Evolutionary conservation across 2,888 invertebrate species (phyloP).

Genomic region (Lysandra coridon): DNA sequence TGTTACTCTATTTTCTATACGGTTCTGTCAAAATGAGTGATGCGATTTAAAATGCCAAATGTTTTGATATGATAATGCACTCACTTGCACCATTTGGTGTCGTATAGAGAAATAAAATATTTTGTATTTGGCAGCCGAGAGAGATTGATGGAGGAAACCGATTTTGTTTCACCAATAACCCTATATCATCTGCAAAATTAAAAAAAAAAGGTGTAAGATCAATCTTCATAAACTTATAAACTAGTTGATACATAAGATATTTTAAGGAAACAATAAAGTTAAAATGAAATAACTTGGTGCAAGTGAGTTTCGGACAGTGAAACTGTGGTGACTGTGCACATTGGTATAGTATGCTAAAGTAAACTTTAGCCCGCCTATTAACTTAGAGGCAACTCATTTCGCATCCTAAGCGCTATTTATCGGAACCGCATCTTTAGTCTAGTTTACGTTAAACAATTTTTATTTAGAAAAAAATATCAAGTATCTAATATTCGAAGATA

Average conservation of each 20-base stretch:
- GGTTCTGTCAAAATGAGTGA: slow-evolving; percentile 20
- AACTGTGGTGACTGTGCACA: background rate
- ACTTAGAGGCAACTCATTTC: background rate
- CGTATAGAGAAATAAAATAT: background rate
- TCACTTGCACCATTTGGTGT: slow-evolving; percentile 2
- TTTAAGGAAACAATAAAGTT: no score
- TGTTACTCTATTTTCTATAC: slow-evolving; percentile 16
- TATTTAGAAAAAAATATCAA: slow-evolving; percentile 35
- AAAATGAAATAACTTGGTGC: background rate
- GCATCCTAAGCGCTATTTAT: slow-evolving; percentile 18
- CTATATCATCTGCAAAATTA: no score
- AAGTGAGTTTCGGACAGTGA: background rate
- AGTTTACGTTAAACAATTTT: slow-evolving; percentile 33
- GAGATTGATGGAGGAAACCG: background rate
- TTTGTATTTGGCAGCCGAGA: background rate
- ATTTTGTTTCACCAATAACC: no score
- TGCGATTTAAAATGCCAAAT: slow-evolving; percentile 14
- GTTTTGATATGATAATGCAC: background rate
- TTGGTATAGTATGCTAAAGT: background rate
- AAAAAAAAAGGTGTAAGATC: no score
- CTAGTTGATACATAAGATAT: no score
- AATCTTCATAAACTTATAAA: no score
- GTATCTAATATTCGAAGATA: slow-evolving; percentile 39
- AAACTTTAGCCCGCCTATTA: background rate
- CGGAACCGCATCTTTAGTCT: slow-evolving; percentile 23